phyloP scores from a whole-genome alignment of 2,797 vertebrate species.

The Notoglanidium macrostoma region DNA sequence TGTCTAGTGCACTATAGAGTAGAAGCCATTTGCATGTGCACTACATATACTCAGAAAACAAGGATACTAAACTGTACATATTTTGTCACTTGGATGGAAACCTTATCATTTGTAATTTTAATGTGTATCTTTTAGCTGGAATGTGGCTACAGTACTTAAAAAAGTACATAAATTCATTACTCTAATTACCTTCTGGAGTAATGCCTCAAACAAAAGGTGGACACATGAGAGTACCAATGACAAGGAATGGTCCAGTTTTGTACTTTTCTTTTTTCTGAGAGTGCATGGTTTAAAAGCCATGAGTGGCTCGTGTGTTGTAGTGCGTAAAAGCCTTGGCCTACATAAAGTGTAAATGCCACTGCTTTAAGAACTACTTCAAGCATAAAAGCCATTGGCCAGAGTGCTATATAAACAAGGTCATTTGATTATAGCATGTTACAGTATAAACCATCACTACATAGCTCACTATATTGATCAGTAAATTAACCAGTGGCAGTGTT shows the following conservation, averaged over 20 bases:
- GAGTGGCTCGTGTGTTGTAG: neutral
- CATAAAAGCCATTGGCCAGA: conserved; percentile 12
- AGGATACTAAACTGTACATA: neutral
- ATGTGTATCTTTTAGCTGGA: neutral
- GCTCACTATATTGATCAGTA: neutral
- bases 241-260: neutral
- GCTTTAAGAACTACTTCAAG: conserved; percentile 17
- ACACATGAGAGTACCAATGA: neutral
- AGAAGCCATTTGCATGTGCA: neutral
- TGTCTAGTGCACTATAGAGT: neutral
- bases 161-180: too few species aligned
- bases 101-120: neutral
- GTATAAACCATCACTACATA: neutral
- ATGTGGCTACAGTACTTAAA: neutral
- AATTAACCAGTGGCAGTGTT: neutral
- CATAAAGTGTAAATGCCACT: conserved; percentile 29
- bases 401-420: conserved; percentile 17
- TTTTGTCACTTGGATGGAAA: too few species aligned
- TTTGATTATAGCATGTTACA: neutral
- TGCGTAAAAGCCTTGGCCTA: conserved; percentile 15
- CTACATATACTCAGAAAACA: neutral
- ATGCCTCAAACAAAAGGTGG: neutral
- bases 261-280: neutral
- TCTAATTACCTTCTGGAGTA: neutral
- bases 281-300: neutral